phyloP scores from a whole-genome alignment of 2,888 invertebrate genomes.

The Drosophila testacea region DNA sequence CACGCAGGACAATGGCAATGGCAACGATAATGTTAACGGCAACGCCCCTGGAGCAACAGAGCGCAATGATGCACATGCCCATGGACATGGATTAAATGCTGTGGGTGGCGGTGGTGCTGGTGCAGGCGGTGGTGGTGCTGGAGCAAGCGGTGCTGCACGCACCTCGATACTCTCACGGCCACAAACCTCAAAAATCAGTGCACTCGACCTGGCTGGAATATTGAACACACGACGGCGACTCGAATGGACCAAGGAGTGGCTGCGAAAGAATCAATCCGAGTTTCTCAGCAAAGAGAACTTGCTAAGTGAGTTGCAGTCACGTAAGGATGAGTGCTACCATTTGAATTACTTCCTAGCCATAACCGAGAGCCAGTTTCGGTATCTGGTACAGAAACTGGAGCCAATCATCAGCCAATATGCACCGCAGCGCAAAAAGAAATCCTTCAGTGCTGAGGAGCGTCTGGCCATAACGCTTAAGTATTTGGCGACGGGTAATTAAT shows the following conservation, averaged over 20 bases:
- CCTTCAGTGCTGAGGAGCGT: constrained; percentile 84
- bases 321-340: constrained; percentile 83
- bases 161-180: constrained; percentile 68
- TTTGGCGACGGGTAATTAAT: constrained; percentile 83
- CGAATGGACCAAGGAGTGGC: constrained; percentile 84
- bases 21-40: constrained; percentile 53
- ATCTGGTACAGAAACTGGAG: constrained; percentile 82
- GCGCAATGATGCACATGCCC: constrained; percentile 39
- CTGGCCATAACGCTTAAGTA: constrained; percentile 84
- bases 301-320: constrained; percentile 82
- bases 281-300: constrained; percentile 83
- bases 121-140: constrained; percentile 20
- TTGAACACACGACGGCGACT: constrained; percentile 81
- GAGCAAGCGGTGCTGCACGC: constrained; percentile 66
- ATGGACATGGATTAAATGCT: constrained; percentile 33
- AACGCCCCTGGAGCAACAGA: constrained; percentile 64
- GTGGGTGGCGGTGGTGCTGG: constrained; percentile 15
- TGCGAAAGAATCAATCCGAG: constrained; percentile 83
- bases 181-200: constrained; percentile 75
- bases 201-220: constrained; percentile 82
- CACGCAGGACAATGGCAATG: constrained; percentile 73
- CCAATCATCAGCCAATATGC: constrained; percentile 83
- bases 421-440: constrained; percentile 83
- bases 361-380: constrained; percentile 84
- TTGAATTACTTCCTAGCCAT: constrained; percentile 84